phyloP scores from a whole-genome alignment of 2,113 vertebrate species.

The Electrona antarctica region DNA sequence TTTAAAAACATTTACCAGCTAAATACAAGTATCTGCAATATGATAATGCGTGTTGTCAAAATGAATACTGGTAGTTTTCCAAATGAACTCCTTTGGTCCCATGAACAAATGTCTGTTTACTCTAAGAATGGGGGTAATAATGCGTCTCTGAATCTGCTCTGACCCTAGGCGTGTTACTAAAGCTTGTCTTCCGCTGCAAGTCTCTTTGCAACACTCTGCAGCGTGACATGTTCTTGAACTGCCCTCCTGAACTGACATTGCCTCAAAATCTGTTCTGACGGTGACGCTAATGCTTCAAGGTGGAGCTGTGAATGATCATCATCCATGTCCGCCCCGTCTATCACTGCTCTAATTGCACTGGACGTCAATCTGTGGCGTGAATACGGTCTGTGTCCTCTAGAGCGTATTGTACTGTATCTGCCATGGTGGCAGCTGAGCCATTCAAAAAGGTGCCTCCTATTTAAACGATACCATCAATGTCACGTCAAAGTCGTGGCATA shows the following conservation, averaged over 20 bases:
- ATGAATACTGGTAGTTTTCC: no score
- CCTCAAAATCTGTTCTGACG: background rate
- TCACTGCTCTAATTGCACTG: constrained; percentile 29
- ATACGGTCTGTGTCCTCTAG: constrained; percentile 13
- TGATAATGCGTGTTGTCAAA: no score
- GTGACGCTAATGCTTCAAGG: background rate
- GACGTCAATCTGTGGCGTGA: constrained; percentile 29
- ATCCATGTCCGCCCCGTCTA: background rate
- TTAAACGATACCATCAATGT: constrained; percentile 49
- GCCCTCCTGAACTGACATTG: constrained; percentile 5
- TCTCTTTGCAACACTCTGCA: background rate
- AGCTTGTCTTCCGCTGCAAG: no score
- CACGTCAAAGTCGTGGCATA: constrained; percentile 42
- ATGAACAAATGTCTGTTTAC: no score
- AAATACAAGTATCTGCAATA: no score
- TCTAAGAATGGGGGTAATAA: no score
- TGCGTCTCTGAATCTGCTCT: no score
- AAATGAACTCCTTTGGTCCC: no score
- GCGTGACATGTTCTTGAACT: background rate
- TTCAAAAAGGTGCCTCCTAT: background rate
- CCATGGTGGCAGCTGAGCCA: background rate
- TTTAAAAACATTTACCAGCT: no score
- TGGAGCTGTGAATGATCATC: background rate
- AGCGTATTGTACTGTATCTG: background rate
- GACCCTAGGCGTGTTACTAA: no score